Evolutionary conservation across 2,113 vertebrate species (phyloP).

Genomic region (Donacobius atricapilla): DNA sequence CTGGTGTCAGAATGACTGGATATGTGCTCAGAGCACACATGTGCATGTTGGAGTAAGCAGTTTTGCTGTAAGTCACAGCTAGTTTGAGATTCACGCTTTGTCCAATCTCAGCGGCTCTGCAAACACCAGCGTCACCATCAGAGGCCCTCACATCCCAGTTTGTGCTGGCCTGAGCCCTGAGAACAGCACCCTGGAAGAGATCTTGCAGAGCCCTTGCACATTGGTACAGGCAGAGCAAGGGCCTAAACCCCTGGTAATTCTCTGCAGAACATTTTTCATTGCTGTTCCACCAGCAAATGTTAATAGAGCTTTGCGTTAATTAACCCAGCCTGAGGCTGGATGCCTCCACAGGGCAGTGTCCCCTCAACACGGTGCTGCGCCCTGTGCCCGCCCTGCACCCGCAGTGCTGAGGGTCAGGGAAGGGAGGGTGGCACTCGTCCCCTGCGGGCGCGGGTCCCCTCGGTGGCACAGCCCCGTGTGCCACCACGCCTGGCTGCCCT

Average conservation of each 20-base stretch:
- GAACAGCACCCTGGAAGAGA: not conserved
- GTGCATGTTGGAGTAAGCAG: too few species aligned
- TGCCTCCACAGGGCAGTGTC: not conserved
- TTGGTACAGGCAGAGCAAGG: not conserved
- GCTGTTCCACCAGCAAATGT: not conserved
- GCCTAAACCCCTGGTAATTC: not conserved
- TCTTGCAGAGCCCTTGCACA: not conserved
- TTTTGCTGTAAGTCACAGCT: not conserved
- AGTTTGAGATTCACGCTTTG: not conserved
- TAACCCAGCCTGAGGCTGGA: not conserved
- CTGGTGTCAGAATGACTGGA: not conserved
- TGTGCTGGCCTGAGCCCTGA: not conserved
- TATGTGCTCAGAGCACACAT: not conserved
- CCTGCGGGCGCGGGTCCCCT: not conserved
- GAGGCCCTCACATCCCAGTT: not conserved
- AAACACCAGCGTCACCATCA: not conserved
- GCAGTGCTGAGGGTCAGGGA: not conserved
- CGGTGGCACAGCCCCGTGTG: not conserved
- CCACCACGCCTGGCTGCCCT: constrained; percentile 32
- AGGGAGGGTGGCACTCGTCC: not conserved
- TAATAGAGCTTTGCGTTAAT: not conserved
- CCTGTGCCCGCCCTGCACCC: not conserved
- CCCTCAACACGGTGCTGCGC: not conserved
- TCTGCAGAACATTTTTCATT: not conserved
- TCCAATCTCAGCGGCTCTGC: not conserved